These are phyloP conservation scores for Lumbricus terrestris DNA, from an alignment of 2,888 invertebrate genomes.

Conservation along the genomic window DNA sequence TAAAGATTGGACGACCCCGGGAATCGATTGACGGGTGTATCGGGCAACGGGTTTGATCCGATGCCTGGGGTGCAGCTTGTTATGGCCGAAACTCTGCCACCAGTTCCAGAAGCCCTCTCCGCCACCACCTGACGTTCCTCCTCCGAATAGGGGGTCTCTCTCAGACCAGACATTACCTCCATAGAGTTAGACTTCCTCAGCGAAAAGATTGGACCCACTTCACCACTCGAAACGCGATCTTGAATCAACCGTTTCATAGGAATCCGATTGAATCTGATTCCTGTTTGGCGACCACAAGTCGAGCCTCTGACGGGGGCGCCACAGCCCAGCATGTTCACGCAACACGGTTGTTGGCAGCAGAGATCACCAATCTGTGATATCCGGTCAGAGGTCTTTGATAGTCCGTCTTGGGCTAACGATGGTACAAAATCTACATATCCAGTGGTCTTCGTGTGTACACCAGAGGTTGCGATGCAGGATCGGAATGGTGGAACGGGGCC, in stretches of 20 bases:
- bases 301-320: not conserved
- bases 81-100: not conserved
- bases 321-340: not conserved
- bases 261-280: not conserved
- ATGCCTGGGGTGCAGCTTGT: not conserved
- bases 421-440: not conserved
- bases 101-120: not conserved
- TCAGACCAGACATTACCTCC: not conserved
- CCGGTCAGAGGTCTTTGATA: not conserved
- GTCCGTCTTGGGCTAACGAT: not conserved
- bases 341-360: not conserved
- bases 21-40: not conserved
- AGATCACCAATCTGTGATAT: not conserved
- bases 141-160: not conserved
- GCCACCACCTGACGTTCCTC: not conserved
- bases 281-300: not conserved
- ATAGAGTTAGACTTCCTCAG: not conserved
- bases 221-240: not conserved
- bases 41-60: not conserved
- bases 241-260: not conserved
- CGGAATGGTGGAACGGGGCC: not conserved
- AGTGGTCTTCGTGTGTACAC: not conserved
- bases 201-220: not conserved
- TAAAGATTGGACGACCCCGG: not conserved
- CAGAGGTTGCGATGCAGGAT: not conserved